A percentile compares a stretch with the other conserved stretches of the same genome.
These are phyloP conservation scores for Mnemiopsis leidyi DNA, from an alignment of 37 sponge, comb jelly and placozoan species.

Conservation along the genomic window DNA sequence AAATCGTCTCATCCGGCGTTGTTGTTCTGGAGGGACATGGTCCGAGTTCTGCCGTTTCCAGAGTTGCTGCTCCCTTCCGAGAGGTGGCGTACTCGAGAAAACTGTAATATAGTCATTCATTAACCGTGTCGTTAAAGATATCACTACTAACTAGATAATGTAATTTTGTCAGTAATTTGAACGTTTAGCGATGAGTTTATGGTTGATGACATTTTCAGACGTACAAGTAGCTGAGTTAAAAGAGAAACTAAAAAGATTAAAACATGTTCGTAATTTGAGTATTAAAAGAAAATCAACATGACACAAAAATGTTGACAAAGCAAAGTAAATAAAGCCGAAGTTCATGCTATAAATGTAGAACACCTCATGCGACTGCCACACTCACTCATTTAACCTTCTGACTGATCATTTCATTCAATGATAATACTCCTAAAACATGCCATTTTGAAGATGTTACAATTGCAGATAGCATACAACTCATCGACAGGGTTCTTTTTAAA, in stretches of 20 bases:
- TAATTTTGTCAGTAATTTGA: too few relatives aligned
- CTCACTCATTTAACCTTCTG: neutral
- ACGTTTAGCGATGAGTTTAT: too few relatives aligned
- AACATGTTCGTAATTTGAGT: too few relatives aligned
- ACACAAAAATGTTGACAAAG: neutral
- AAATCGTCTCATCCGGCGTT: neutral
- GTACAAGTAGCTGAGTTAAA: too few relatives aligned
- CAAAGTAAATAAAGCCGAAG: neutral
- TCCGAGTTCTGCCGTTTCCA: neutral
- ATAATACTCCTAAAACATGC: neutral
- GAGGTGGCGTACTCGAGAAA: neutral
- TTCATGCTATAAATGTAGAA: neutral
- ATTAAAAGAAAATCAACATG: neutral
- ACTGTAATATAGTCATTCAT: neutral
- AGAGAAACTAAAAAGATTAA: too few relatives aligned
- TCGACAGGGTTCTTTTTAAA: too few relatives aligned
- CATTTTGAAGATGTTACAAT: neutral
- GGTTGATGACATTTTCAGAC: too few relatives aligned
- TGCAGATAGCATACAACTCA: too few relatives aligned
- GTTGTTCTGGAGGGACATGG: slow-evolving; percentile 47
- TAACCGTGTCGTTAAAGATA: too few relatives aligned
- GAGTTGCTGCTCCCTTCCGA: slow-evolving; percentile 16
- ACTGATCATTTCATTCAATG: neutral
- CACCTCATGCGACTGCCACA: neutral
- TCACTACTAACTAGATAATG: too few relatives aligned